phyloP scores from a whole-genome alignment of 1,140 invertebrate genomes.

The Asbolus verrucosus region DNA sequence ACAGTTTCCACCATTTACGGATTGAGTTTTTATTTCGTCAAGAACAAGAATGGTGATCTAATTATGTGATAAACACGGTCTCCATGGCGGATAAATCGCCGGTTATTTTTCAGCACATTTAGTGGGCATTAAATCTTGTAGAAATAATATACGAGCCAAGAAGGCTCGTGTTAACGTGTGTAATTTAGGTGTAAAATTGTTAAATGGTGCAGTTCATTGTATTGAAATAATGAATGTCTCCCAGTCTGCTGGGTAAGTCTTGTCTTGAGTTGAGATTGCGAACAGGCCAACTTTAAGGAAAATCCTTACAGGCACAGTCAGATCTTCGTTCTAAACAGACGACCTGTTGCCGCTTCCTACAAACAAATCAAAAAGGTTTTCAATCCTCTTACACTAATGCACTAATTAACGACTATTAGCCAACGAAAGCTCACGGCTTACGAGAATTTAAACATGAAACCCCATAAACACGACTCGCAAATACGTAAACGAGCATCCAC shows the following conservation, averaged over 20 bases:
- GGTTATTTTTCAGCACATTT: constrained; percentile 37
- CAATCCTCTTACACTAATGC: constrained; percentile 37
- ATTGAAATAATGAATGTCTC: constrained; percentile 65
- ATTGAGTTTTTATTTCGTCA: constrained; percentile 38
- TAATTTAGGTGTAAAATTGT: constrained; percentile 63
- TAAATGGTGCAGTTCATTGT: constrained; percentile 65
- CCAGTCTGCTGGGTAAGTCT: constrained; percentile 49
- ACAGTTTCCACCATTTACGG: constrained; percentile 10
- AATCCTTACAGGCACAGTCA: constrained; percentile 18
- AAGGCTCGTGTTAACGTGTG: constrained; percentile 56
- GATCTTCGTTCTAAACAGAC: constrained; percentile 22
- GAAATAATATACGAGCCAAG: constrained; percentile 57
- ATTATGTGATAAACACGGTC: constrained; percentile 29
- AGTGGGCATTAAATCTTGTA: constrained; percentile 54
- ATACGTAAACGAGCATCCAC: background rate
- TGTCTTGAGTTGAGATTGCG: background rate
- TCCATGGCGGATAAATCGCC: constrained; percentile 22
- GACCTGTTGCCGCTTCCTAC: constrained; percentile 37
- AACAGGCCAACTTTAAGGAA: constrained; percentile 10
- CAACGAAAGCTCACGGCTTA: background rate
- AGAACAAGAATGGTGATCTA: constrained; percentile 27
- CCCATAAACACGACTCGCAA: background rate
- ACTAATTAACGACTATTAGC: constrained; percentile 33
- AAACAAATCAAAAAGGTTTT: constrained; percentile 40
- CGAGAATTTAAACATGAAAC: constrained; percentile 4